Base-by-base conservation (phyloP, 2,113 vertebrate genomes). In the Ciconia stormi region DNA sequence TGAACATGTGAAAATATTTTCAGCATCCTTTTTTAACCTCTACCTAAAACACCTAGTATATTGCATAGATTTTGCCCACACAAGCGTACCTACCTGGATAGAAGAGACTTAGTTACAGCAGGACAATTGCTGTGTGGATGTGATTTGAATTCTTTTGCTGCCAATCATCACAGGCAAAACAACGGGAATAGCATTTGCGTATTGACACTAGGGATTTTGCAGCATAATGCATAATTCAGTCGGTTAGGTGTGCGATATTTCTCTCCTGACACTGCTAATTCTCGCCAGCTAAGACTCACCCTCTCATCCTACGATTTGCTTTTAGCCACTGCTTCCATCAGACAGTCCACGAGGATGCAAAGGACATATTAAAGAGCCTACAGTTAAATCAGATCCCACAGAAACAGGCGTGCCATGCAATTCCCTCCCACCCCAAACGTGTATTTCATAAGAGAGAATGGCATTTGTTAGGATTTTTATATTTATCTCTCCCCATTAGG, bases 141-240 rank as follows among this genome's bases (percentile, higher is more conserved):
- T 86, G 88, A 93, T 94, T 77, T 95, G 93, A 97, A 96, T 96
- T 95, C 90, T 90, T 94, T 77, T 93, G 78, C 96, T 96, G 95
- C 90, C 95, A 94, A 53, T 96, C 93, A 90, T 87, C 81, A 22
- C 71, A 82, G 78, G 82, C 74, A 93, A 83, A 93, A 86, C 84
- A 96, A 94, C 8, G 4, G 87, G 90, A 96, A 76, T 16, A 92
- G 90, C 92, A 20, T 77, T 90, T 90, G 85, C 8, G 7, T 95
- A 70, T 90, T 2, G 38, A 80, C 95, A 77, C 30, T 15, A 2
- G 93, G 93, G 95, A 86, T 87, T 94, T 94, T 80, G 90, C 82
- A 82, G 90, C 78, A 85, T 70, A 82, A 94, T 93, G 93, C 95
- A 93, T 94, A 95, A 96, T 96, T 95, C 92, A 94, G 93, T 27